A percentile compares a stretch with the other conserved stretches of the same genome.
Conservation (phyloP, 2,113 vertebrate genomes). For the Elgaria multicarinata region DNA sequence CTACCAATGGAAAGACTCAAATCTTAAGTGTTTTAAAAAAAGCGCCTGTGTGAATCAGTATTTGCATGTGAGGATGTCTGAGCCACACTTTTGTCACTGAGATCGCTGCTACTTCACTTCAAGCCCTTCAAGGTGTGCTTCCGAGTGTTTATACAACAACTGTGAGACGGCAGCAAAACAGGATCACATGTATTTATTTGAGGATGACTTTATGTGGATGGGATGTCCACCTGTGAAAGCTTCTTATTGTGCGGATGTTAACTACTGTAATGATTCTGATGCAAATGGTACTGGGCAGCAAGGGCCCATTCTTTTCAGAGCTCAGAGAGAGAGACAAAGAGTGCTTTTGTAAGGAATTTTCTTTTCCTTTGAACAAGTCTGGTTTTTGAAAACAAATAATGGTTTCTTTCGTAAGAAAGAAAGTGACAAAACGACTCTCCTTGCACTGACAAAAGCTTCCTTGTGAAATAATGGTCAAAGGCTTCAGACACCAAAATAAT, state of each 20-base stretch:
- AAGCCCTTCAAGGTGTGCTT: not conserved
- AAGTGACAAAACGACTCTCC: conserved; percentile 1
- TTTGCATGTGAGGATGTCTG: not conserved
- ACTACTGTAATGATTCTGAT: conserved; percentile 38
- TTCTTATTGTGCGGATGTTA: conserved; percentile 32
- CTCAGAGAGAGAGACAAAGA: conserved; percentile 15
- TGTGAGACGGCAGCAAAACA: not conserved
- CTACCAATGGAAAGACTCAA: no score
- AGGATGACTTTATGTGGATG: not conserved
- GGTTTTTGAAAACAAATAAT: conserved; percentile 44
- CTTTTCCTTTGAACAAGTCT: conserved; percentile 25
- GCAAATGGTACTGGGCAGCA: conserved; percentile 19
- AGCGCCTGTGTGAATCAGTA: not conserved
- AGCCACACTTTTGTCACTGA: not conserved
- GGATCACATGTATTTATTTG: conserved; percentile 7
- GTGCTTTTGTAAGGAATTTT: conserved; percentile 34
- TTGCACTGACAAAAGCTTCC: conserved; percentile 16
- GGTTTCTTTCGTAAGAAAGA: conserved; percentile 29
- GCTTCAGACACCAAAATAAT: conserved; percentile 22
- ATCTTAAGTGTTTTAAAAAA: no score
- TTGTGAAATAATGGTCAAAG: conserved; percentile 40
- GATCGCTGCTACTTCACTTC: not conserved
- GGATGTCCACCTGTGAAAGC: not conserved
- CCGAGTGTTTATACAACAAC: not conserved
- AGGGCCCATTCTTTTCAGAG: conserved; percentile 39